phyloP scores from a whole-genome alignment of 2,797 vertebrate genomes.

The Tragopan temminckii region DNA sequence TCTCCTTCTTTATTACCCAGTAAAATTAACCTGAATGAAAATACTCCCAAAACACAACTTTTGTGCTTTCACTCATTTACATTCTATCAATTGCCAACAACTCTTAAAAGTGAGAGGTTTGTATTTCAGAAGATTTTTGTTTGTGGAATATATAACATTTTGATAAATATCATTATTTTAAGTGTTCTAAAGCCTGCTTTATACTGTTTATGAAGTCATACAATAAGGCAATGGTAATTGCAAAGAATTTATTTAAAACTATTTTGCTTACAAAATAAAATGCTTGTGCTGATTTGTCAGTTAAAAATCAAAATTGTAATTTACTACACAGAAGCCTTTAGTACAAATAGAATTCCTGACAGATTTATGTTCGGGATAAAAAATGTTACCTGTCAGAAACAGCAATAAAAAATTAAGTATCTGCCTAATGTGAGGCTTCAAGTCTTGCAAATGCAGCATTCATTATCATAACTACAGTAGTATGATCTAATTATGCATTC shows the following conservation, averaged over 20 bases:
- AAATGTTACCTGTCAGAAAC: conserved; percentile 69
- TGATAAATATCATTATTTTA: conserved; percentile 20
- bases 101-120: neutral
- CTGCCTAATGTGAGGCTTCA: conserved; percentile 47
- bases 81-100: conserved; percentile 4
- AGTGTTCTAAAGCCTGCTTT: conserved; percentile 19
- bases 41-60: neutral
- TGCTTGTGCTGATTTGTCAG: conserved; percentile 27
- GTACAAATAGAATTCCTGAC: conserved; percentile 64
- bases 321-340: conserved; percentile 32
- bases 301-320: conserved; percentile 58
- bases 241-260: conserved; percentile 3
- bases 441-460: conserved; percentile 58
- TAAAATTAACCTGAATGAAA: neutral
- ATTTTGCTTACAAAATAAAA: conserved; percentile 59
- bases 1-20: neutral
- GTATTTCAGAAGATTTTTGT: neutral
- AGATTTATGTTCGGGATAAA: conserved; percentile 58
- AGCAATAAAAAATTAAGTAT: conserved; percentile 71
- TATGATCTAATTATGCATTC: conserved; percentile 67
- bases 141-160: conserved; percentile 24
- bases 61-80: neutral
- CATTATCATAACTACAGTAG: conserved; percentile 65
- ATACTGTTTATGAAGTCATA: conserved; percentile 35
- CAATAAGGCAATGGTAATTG: conserved; percentile 51